These are phyloP conservation scores for Rhagoletis pomonella DNA, from an alignment of 1,140 invertebrate species.

Conservation along the genomic window DNA sequence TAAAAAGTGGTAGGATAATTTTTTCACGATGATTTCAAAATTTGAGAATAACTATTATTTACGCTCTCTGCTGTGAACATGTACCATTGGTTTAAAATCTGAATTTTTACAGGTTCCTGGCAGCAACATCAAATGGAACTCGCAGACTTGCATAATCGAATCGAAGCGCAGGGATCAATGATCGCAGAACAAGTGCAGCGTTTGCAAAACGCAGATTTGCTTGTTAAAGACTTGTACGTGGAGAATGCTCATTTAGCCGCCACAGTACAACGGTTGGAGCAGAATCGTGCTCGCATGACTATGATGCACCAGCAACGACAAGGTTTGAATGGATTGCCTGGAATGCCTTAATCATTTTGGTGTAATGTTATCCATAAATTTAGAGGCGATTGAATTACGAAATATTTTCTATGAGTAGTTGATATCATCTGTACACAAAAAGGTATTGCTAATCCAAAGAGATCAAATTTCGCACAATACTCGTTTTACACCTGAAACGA, in stretches of 20 bases:
- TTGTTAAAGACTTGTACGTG: slow-evolving; percentile 87
- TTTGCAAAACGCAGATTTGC: slow-evolving; percentile 82
- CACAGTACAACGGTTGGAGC: slow-evolving; percentile 79
- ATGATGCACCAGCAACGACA: slow-evolving; percentile 70
- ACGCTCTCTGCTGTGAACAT: too few species aligned
- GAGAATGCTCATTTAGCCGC: slow-evolving; percentile 85
- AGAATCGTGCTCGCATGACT: slow-evolving; percentile 74
- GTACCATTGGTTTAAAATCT: too few species aligned
- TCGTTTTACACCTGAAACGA: slow-evolving; percentile 14
- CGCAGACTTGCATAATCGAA: slow-evolving; percentile 77
- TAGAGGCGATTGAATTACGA: background rate
- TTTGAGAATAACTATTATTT: too few species aligned
- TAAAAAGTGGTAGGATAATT: too few species aligned
- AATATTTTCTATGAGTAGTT: slow-evolving; percentile 33
- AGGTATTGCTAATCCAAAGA: slow-evolving; percentile 4
- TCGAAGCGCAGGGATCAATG: slow-evolving; percentile 78
- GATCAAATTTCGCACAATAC: slow-evolving; percentile 40
- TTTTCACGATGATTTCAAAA: too few species aligned
- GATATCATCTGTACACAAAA: slow-evolving; percentile 20
- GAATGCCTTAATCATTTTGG: slow-evolving; percentile 67
- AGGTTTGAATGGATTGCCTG: slow-evolving; percentile 61
- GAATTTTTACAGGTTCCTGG: slow-evolving; percentile 76
- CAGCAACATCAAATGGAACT: slow-evolving; percentile 80
- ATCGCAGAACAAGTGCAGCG: slow-evolving; percentile 80
- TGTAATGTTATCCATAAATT: slow-evolving; percentile 14